phyloP scores from a whole-genome alignment of 2,113 vertebrate species.

The Caretta caretta region DNA sequence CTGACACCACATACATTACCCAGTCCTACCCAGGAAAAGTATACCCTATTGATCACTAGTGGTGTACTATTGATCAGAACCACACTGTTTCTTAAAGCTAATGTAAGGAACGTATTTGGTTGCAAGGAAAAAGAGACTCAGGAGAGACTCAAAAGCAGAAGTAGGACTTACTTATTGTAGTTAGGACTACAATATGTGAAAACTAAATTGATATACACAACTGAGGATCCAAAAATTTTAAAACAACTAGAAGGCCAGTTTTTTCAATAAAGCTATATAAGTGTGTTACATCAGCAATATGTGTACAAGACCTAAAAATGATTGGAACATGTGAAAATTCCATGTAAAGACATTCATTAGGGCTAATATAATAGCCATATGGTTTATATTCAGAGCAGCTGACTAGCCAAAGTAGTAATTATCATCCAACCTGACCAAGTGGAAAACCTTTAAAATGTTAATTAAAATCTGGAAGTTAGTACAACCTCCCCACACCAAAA shows the following conservation, averaged over 20 bases:
- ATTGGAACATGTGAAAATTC: neutral
- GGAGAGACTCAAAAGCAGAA: neutral
- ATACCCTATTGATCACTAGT: neutral
- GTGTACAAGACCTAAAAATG: neutral
- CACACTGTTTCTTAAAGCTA: neutral
- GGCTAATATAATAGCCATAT: neutral
- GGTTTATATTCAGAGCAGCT: neutral
- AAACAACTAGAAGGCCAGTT: accelerated
- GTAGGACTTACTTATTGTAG: neutral
- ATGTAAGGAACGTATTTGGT: neutral
- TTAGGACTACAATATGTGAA: neutral
- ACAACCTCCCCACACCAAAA: neutral
- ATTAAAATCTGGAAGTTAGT: neutral
- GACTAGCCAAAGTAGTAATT: neutral
- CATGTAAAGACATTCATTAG: accelerated
- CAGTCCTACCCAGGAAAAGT: neutral
- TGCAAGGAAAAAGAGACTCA: neutral
- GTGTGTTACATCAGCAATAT: neutral
- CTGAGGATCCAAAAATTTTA: neutral
- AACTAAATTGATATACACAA: neutral
- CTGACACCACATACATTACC: neutral
- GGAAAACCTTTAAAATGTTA: neutral
- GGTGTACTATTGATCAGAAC: too few relatives aligned
- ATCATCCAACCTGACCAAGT: neutral
- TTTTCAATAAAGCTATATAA: accelerated